These are phyloP conservation scores for Leucoraja ocellata DNA, from an alignment of 2,797 vertebrate species.

Conservation along the genomic window DNA sequence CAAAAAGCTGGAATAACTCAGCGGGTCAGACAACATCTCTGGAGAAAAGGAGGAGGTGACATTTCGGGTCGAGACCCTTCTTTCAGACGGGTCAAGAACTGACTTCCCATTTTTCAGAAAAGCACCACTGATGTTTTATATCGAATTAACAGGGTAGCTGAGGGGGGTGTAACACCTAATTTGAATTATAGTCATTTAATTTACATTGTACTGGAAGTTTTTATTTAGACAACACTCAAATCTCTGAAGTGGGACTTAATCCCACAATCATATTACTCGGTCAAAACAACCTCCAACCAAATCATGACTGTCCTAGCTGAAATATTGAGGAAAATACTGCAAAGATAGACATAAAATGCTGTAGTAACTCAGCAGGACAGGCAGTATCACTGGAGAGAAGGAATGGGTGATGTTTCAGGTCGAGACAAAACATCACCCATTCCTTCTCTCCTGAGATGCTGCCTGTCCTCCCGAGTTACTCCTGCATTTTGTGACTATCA, in stretches of 20 bases:
- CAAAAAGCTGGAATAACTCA: too few species aligned
- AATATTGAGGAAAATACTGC: neutral
- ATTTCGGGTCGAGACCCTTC: too few species aligned
- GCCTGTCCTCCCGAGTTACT: too few species aligned
- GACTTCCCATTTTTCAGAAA: neutral
- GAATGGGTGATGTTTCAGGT: too few species aligned
- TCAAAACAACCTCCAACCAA: neutral
- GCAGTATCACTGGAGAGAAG: too few species aligned
- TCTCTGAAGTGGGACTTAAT: neutral
- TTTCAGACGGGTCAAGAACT: neutral
- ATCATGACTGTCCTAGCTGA: neutral
- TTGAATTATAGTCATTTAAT: neutral
- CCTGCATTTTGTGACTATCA: too few species aligned
- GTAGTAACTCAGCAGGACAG: too few species aligned
- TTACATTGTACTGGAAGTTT: neutral
- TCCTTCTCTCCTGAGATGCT: too few species aligned
- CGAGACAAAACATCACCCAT: too few species aligned
- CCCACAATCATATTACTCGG: neutral
- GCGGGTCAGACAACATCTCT: too few species aligned
- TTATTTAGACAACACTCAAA: neutral
- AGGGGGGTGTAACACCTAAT: neutral
- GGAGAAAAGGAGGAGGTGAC: too few species aligned
- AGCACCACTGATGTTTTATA: neutral
- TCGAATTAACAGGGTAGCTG: neutral
- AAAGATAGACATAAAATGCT: too few species aligned